phyloP scores from a whole-genome alignment of 2,797 vertebrate species.

The Coreius guichenoti region DNA sequence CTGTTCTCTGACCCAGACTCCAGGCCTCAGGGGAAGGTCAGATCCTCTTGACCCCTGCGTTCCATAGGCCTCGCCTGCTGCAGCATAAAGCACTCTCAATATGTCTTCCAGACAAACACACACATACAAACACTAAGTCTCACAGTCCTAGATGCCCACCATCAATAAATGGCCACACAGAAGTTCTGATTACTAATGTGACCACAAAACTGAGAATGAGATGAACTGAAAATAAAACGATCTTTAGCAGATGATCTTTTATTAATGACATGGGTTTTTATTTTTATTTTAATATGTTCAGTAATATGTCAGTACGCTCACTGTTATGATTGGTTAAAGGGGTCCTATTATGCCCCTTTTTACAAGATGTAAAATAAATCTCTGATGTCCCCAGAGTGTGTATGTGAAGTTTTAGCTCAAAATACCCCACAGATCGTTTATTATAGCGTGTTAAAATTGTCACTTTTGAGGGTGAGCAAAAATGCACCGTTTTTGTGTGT shows the following conservation, averaged over 20 bases:
- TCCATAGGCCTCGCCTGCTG: slow-evolving; percentile 67
- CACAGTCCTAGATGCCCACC: not conserved
- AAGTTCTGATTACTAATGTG: slow-evolving; percentile 5
- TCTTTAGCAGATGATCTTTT: not conserved
- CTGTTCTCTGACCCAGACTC: slow-evolving; percentile 64
- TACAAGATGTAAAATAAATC: too few relatives aligned
- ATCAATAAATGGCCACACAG: slow-evolving; percentile 7
- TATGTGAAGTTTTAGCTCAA: too few relatives aligned
- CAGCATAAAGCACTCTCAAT: slow-evolving; percentile 53
- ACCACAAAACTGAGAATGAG: not conserved
- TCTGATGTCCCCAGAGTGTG: too few relatives aligned
- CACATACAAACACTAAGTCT: slow-evolving; percentile 33
- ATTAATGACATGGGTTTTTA: not conserved
- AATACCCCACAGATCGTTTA: too few relatives aligned
- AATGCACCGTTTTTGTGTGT: too few relatives aligned
- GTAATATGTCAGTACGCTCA: not conserved
- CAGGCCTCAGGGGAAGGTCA: slow-evolving; percentile 73
- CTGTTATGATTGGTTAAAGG: not conserved
- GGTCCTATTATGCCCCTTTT: too few relatives aligned
- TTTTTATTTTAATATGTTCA: not conserved
- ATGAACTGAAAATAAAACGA: not conserved
- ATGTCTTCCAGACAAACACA: slow-evolving; percentile 60
- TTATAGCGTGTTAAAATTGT: too few relatives aligned
- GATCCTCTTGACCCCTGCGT: slow-evolving; percentile 73
- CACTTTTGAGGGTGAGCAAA: too few relatives aligned